Evolutionary conservation across 2,797 vertebrate species (phyloP).

Genomic region (Platalea minor): DNA sequence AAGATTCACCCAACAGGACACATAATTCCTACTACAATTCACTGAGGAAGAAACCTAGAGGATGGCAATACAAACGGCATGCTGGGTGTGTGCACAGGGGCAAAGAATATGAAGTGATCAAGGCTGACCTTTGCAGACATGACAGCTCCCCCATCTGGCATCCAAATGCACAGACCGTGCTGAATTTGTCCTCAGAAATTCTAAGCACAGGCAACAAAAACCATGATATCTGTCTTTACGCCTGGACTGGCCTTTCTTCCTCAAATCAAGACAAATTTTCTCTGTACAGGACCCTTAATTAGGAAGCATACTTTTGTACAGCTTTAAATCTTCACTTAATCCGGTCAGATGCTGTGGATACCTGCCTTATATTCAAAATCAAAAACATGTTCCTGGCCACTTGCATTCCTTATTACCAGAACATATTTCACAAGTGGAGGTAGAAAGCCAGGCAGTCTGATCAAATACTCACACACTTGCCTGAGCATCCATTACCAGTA

Average conservation of each 20-base stretch:
- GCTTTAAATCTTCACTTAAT: not conserved
- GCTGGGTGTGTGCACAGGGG: accelerated
- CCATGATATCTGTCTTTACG: accelerated
- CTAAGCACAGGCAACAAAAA: not conserved
- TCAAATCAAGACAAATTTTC: not conserved
- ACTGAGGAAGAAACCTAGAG: not conserved
- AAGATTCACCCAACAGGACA: not conserved
- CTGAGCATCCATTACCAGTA: not conserved
- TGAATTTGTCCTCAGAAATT: not conserved
- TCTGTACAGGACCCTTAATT: not conserved
- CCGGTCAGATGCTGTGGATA: not conserved
- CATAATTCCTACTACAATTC: not conserved
- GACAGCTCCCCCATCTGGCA: not conserved
- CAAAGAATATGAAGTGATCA: not conserved
- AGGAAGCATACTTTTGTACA: not conserved
- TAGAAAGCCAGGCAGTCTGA: not conserved
- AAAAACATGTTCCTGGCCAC: not conserved
- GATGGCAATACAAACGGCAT: not conserved
- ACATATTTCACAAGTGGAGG: not conserved
- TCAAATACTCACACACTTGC: not conserved
- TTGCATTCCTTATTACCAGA: not conserved
- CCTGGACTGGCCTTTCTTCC: not conserved
- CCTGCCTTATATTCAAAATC: not conserved
- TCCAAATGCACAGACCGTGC: not conserved
- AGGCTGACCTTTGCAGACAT: not conserved